Conservation (phyloP, 2,888 invertebrate species). For the Tholera decimalis region DNA sequence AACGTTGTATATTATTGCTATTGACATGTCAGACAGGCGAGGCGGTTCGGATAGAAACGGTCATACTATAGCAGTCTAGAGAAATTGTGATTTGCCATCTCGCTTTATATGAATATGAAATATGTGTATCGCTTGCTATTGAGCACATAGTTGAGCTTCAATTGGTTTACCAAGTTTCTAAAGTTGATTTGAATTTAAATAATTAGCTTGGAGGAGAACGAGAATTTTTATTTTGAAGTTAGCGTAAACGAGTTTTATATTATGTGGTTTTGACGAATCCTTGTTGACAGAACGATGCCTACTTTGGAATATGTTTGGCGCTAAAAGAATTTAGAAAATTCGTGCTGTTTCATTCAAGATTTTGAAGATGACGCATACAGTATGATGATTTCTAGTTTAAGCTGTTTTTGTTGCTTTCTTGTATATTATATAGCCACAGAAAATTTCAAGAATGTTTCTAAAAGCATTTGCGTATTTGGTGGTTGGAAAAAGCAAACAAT, state of each 20-base stretch:
- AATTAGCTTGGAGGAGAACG: background rate
- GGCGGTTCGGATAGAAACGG: background rate
- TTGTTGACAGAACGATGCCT: background rate
- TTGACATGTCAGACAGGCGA: background rate
- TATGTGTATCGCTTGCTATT: constrained; percentile 40
- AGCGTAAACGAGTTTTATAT: background rate
- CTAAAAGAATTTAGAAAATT: background rate
- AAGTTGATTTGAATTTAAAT: constrained; percentile 47
- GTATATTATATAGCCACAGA: background rate
- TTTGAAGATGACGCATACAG: background rate
- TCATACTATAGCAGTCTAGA: background rate
- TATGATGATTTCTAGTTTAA: background rate
- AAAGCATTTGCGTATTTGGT: background rate
- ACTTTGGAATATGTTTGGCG: background rate
- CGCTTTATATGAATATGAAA: constrained; percentile 61
- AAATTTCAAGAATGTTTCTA: too few relatives aligned
- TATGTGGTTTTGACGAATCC: background rate
- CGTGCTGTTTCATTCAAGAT: background rate
- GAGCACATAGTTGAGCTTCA: constrained; percentile 30
- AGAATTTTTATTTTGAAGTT: constrained; percentile 14
- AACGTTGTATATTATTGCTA: background rate
- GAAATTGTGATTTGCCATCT: constrained; percentile 44
- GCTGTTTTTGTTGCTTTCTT: background rate
- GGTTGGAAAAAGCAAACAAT: background rate
- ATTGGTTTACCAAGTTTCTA: constrained; percentile 44